These are phyloP conservation scores for Anolis apletophallus DNA, from an alignment of 2,797 vertebrate species.

Conservation along the genomic window DNA sequence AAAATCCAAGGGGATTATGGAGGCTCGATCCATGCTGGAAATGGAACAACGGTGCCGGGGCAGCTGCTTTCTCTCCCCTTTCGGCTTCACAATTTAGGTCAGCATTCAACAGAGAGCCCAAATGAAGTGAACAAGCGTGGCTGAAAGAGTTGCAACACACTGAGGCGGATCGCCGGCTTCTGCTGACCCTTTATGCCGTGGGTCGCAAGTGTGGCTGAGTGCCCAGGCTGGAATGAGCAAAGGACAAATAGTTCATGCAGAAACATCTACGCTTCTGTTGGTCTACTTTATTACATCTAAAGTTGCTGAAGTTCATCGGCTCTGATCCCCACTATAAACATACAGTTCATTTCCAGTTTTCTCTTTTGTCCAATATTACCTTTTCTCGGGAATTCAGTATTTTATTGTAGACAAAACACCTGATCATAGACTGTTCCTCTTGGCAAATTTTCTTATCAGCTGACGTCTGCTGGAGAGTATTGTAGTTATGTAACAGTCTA, in stretches of 20 bases:
- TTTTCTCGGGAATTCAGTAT: background rate
- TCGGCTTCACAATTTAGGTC: constrained; percentile 71
- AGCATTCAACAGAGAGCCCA: constrained; percentile 46
- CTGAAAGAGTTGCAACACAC: fast-evolving
- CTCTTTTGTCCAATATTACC: background rate
- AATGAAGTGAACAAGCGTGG: background rate
- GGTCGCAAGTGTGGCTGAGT: fast-evolving
- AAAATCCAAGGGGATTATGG: constrained; percentile 94
- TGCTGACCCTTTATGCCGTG: fast-evolving
- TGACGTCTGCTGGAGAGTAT: background rate
- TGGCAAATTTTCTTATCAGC: too few species aligned
- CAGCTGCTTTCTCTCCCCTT: constrained; percentile 75
- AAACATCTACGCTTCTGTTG: fast-evolving
- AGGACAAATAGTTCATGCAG: fast-evolving
- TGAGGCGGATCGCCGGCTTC: background rate
- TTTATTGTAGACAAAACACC: background rate
- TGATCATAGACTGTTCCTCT: too few species aligned
- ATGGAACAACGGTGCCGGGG: constrained; percentile 78
- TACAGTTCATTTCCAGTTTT: too few species aligned
- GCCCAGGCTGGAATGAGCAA: fast-evolving
- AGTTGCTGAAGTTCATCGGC: background rate
- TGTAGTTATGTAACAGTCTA: background rate
- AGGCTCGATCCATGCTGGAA: constrained; percentile 86
- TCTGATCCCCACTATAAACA: background rate
- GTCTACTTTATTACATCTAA: fast-evolving